These are phyloP conservation scores for Tanypteryx hageni DNA, from an alignment of 2,888 invertebrate genomes.

Conservation along the genomic window DNA sequence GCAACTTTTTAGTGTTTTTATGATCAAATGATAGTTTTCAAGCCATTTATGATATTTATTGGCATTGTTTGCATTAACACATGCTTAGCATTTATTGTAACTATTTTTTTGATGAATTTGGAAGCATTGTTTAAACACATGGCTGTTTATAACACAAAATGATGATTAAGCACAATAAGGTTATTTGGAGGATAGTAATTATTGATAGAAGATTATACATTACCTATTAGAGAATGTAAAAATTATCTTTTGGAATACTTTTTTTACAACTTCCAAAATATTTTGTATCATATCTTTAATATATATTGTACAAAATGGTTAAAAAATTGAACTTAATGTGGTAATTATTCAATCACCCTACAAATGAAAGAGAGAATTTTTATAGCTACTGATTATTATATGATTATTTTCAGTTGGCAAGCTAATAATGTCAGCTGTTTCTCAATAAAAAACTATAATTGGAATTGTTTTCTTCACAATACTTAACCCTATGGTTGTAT, in stretches of 20 bases:
- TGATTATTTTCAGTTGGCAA: neutral
- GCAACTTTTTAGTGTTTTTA: neutral
- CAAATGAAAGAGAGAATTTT: neutral
- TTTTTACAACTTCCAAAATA: slow-evolving; percentile 49
- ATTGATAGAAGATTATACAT: slow-evolving; percentile 51
- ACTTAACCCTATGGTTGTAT: neutral
- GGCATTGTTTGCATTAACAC: neutral
- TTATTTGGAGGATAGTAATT: slow-evolving; percentile 22
- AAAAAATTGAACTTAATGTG: slow-evolving; percentile 1
- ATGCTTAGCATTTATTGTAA: neutral
- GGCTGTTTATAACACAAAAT: slow-evolving; percentile 17
- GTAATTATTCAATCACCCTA: neutral
- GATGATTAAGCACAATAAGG: slow-evolving; percentile 50
- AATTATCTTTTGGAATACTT: slow-evolving; percentile 62
- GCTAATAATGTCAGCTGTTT: neutral
- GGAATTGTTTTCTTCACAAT: slow-evolving; percentile 2
- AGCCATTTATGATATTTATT: neutral
- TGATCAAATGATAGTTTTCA: neutral
- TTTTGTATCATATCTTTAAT: slow-evolving; percentile 56
- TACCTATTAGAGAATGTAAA: slow-evolving; percentile 38
- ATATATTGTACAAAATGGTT: slow-evolving; percentile 35
- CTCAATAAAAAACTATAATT: neutral
- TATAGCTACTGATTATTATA: neutral
- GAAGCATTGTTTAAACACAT: neutral
- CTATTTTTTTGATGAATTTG: neutral